Base-by-base conservation (phyloP, 1,140 invertebrate species). In the Eurosta solidaginis region DNA sequence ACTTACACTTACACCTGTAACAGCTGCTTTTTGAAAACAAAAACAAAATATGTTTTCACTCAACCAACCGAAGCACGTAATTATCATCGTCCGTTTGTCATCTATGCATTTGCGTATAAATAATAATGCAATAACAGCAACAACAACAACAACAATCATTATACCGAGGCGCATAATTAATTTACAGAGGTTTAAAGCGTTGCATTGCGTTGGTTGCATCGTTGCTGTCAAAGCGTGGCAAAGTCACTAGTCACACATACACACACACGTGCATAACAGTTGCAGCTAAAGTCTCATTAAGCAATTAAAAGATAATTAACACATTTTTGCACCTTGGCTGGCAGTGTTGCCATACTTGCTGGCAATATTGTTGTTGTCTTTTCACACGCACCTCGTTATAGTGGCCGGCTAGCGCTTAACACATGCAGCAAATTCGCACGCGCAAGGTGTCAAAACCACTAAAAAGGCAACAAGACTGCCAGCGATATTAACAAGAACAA, bases 221-320 rank as follows among this genome's bases (percentile, higher is more conserved):
- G n/a, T n/a, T n/a, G n/a, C n/a, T n/a, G n/a, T n/a, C n/a, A n/a
- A n/a, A n/a, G n/a, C n/a, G n/a, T n/a, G n/a, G 45, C 45, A 47
- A 47, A 47, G 45, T n/a, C 14, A 17, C 45, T 47, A 17, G 45
- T 14, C 45, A 3, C 12, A 9, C 3, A 12, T 4, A 47, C 45
- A 47, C 14, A 3, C 45, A 20, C n/a, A 63, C 54, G 29, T 47
- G 33, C 59, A 6, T 68, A 68, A 59, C 40, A n/a, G 40, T 40
- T 40, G 59, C 59, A 73, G 50, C 45, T 73, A 49, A 79, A 77
- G 76, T 50, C 75, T 79, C 63, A 77, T 77, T 76, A 79, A 79
- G 78, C 75, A 79, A 79, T 79, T 79, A 79, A 73, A 79, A 79
- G 78, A 79, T 79, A 79, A 79, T 79, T 77, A 79, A 79, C 74